Conservation (phyloP, 2,113 vertebrate species). For the Phyllopteryx taeniolatus region DNA sequence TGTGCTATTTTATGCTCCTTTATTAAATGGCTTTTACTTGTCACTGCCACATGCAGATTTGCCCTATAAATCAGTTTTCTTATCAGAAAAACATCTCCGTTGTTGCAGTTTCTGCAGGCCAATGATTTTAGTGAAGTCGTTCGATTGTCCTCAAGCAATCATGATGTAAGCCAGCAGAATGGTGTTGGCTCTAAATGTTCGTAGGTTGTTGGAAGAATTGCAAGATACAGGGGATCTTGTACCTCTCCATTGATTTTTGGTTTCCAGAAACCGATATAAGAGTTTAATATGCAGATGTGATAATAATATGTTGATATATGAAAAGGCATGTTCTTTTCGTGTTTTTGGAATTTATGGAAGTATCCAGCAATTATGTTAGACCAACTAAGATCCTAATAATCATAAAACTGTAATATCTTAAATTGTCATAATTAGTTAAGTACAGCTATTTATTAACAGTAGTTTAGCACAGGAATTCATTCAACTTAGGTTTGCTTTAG, state of each 20-base stretch:
- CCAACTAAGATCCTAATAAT: neutral
- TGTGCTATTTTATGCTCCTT: conserved; percentile 11
- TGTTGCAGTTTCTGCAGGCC: neutral
- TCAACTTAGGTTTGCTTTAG: neutral
- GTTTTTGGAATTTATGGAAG: neutral
- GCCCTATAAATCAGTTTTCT: neutral
- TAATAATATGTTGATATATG: too few relatives aligned
- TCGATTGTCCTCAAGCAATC: conserved; percentile 5
- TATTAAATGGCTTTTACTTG: neutral
- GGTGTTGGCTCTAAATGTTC: neutral
- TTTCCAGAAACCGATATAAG: neutral
- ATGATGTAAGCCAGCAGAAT: neutral
- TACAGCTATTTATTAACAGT: neutral
- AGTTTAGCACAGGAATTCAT: neutral
- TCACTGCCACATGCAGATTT: neutral
- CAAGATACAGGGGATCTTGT: neutral
- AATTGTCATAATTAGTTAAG: neutral
- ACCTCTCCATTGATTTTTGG: neutral
- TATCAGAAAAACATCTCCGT: too few relatives aligned
- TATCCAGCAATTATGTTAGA: neutral
- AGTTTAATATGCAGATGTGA: neutral
- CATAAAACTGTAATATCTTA: neutral
- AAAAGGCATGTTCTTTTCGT: neutral
- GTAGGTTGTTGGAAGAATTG: neutral
- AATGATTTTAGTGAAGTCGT: neutral